These are phyloP conservation scores for Mesoligia furuncula DNA, from an alignment of 2,888 invertebrate species.

Conservation along the genomic window DNA sequence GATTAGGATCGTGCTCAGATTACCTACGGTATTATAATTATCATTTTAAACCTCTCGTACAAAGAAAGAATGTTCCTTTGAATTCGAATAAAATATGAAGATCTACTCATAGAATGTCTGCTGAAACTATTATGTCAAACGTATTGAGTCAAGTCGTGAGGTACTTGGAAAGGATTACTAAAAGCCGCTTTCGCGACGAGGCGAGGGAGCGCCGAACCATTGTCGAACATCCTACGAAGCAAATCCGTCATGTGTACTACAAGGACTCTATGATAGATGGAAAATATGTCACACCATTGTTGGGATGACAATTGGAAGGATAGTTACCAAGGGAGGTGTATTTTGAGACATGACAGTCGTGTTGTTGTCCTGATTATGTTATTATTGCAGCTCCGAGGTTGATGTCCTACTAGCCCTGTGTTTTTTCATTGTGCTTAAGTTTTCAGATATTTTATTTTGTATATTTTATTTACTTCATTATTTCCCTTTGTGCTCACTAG, in stretches of 20 bases:
- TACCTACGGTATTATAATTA: background rate
- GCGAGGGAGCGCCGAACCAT: slow-evolving; percentile 21
- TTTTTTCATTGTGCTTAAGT: background rate
- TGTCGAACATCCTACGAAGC: slow-evolving; percentile 50
- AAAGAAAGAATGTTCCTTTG: background rate
- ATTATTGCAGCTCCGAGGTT: background rate
- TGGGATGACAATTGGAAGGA: background rate
- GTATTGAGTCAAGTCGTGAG: slow-evolving; percentile 43
- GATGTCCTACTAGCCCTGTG: background rate
- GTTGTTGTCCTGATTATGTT: background rate
- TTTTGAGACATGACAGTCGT: background rate
- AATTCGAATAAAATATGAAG: slow-evolving; percentile 9
- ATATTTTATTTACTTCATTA: too few species aligned
- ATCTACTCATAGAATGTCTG: slow-evolving; percentile 12
- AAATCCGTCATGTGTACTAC: slow-evolving; percentile 49
- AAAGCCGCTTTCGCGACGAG: slow-evolving; percentile 59
- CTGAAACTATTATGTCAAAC: slow-evolving; percentile 51
- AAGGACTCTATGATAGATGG: slow-evolving; percentile 37
- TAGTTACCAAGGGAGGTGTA: background rate
- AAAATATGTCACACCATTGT: slow-evolving; percentile 41
- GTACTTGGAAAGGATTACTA: slow-evolving; percentile 55
- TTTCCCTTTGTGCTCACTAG: too few species aligned
- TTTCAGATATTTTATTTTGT: too few species aligned
- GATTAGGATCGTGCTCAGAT: background rate
- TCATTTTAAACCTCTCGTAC: background rate